phyloP scores from a whole-genome alignment of 2,113 vertebrate genomes.

The Saccopteryx leptura region DNA sequence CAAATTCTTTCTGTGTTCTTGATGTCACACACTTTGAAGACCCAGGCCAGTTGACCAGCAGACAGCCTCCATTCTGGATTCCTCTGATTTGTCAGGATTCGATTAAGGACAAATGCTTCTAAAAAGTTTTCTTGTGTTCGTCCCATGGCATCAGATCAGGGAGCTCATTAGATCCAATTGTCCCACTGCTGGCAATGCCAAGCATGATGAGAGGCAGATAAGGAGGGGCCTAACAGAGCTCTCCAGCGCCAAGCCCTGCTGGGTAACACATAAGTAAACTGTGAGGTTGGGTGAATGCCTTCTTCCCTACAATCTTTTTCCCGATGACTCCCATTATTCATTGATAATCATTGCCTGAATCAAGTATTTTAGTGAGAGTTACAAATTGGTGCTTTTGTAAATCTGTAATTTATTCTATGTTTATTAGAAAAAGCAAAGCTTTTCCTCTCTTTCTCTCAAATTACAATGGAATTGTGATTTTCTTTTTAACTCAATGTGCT shows the following conservation, averaged over 20 bases:
- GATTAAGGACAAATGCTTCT: neutral
- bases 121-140: neutral
- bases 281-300: neutral
- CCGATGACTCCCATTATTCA: neutral
- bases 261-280: neutral
- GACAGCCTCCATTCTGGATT: neutral
- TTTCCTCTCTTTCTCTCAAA: neutral
- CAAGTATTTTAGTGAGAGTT: neutral
- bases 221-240: neutral
- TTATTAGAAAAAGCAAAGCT: neutral
- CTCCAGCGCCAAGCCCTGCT: neutral
- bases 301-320: neutral
- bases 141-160: neutral
- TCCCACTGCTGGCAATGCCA: too few relatives aligned
- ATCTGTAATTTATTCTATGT: neutral
- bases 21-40: neutral
- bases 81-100: neutral
- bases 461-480: neutral
- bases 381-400: neutral
- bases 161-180: neutral
- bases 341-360: neutral
- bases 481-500: neutral
- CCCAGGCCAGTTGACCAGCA: neutral
- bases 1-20: neutral
- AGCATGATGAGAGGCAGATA: neutral